Evolutionary conservation across 64 coral and sea anemone genomes (phyloP).

Genomic region (Stichodactyla mertensii): DNA sequence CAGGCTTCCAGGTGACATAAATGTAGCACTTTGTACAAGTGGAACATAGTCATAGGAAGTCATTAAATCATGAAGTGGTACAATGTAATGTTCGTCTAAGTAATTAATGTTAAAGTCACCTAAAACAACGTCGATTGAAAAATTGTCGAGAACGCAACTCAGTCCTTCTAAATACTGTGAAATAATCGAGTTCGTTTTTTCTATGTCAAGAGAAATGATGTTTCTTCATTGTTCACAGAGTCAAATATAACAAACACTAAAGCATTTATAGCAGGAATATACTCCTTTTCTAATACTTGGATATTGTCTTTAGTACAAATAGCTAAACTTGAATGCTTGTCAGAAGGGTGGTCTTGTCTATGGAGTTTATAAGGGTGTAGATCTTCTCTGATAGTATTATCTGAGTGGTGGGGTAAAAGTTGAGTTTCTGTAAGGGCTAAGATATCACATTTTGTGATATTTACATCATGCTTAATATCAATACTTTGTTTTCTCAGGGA

Average conservation of each 20-base stretch:
- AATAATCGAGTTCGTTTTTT: constrained; percentile 6
- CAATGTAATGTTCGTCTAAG: neutral
- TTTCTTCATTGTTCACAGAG: neutral
- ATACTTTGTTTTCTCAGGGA: too few species aligned
- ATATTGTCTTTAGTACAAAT: constrained; percentile 24
- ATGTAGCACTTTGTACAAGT: constrained; percentile 27
- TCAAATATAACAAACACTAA: neutral
- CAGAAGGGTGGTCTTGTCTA: neutral
- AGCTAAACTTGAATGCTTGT: neutral
- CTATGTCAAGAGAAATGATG: constrained; percentile 18
- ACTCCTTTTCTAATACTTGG: neutral
- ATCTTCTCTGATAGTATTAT: neutral
- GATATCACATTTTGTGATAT: too few species aligned
- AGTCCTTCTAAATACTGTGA: neutral
- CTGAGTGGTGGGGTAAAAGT: too few species aligned
- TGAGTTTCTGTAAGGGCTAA: too few species aligned
- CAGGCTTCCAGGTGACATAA: constrained; percentile 14
- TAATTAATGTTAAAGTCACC: constrained; percentile 35
- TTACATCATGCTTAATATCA: too few species aligned
- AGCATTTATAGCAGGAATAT: constrained; percentile 6
- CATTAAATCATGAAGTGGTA: neutral
- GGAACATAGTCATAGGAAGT: neutral
- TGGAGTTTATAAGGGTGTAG: neutral
- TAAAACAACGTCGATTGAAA: constrained; percentile 8
- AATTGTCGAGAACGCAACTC: neutral